Evolutionary conservation across 2,113 vertebrate genomes (phyloP).

Genomic region (Corythaixoides concolor): DNA sequence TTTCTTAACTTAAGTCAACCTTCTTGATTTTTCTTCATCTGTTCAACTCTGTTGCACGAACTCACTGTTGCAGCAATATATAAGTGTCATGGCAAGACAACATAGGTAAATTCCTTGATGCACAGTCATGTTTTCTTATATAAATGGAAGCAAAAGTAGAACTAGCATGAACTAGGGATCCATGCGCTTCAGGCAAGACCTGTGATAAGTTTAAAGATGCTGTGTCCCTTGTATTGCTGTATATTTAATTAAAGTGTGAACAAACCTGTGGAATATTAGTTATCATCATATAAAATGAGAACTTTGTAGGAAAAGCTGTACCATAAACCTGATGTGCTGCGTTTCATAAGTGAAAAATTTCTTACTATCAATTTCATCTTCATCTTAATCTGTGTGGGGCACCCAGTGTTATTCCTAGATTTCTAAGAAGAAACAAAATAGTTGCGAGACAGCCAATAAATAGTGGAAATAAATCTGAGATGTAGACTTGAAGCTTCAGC

Average conservation of each 20-base stretch:
- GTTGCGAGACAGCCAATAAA: neutral
- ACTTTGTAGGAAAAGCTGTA: neutral
- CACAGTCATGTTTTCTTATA: neutral
- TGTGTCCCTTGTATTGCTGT: neutral
- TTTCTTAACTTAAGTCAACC: neutral
- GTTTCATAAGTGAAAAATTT: neutral
- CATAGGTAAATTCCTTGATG: neutral
- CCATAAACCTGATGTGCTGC: neutral
- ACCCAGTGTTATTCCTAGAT: neutral
- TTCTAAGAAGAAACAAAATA: neutral
- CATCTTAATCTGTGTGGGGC: neutral
- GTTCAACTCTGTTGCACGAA: neutral
- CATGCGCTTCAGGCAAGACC: neutral
- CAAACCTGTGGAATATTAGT: neutral
- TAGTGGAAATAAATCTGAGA: neutral
- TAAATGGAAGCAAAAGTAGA: neutral
- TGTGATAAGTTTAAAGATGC: neutral
- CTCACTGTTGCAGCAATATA: neutral
- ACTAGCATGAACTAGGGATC: neutral
- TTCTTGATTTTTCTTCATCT: neutral
- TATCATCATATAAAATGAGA: neutral
- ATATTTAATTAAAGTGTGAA: neutral
- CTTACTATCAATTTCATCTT: neutral
- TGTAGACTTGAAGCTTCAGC: neutral
- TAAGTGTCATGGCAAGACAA: accelerated